Evolutionary conservation across 1,140 invertebrate species (phyloP).

Genomic region (Cydia strobilella): DNA sequence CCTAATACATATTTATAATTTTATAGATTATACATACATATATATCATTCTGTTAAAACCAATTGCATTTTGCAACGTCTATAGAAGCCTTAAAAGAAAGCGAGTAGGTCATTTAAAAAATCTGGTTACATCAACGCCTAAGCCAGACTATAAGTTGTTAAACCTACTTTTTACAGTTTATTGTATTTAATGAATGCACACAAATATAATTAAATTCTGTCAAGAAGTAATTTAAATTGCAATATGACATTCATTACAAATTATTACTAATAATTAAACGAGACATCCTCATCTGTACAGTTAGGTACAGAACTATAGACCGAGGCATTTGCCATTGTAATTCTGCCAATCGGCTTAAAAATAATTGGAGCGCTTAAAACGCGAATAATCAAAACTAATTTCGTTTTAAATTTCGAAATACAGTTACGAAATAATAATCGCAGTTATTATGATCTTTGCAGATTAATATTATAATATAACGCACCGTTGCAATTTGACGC

Average conservation of each 20-base stretch:
- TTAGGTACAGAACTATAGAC: not conserved
- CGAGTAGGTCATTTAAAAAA: too few species aligned
- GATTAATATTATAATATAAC: not conserved
- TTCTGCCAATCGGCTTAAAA: slow-evolving; percentile 16
- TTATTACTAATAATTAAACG: not conserved
- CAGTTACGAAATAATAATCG: slow-evolving; percentile 10
- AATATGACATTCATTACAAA: not conserved
- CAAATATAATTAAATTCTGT: too few species aligned
- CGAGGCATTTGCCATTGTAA: not conserved
- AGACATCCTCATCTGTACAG: not conserved
- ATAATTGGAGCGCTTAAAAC: slow-evolving; percentile 8
- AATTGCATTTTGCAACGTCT: too few species aligned
- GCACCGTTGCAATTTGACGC: slow-evolving; percentile 15
- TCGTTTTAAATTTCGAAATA: slow-evolving; percentile 7
- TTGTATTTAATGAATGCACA: too few species aligned
- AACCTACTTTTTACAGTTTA: too few species aligned
- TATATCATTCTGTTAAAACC: too few species aligned
- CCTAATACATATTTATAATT: not conserved
- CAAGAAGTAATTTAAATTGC: not conserved
- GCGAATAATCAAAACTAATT: slow-evolving; percentile 5
- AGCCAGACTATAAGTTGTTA: too few species aligned
- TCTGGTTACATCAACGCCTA: too few species aligned
- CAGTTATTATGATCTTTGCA: slow-evolving; percentile 19
- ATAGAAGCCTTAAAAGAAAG: too few species aligned
- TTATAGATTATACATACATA: too few species aligned